Percentiles rank a stretch among this genome's conserved stretches.
These are phyloP conservation scores for Drosophila multiciliata DNA, from an alignment of 2,888 invertebrate species.

Conservation along the genomic window DNA sequence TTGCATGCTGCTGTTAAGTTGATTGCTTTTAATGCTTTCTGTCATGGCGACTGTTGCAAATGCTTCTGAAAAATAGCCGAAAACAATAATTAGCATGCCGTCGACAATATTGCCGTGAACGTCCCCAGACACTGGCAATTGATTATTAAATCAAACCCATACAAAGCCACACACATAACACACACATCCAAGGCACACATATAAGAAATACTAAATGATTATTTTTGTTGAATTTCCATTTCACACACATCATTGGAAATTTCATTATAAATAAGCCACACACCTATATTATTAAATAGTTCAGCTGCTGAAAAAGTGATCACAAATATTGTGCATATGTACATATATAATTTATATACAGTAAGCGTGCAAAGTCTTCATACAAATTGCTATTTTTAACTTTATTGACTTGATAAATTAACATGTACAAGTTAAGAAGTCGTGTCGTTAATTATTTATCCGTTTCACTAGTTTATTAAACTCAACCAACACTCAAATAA, in stretches of 20 bases:
- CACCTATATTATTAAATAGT: slow-evolving; percentile 41
- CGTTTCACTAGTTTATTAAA: slow-evolving; percentile 22
- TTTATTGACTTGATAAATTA: slow-evolving; percentile 54
- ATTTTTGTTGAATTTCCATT: slow-evolving; percentile 65
- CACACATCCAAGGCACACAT: neutral
- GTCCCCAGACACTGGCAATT: slow-evolving; percentile 65
- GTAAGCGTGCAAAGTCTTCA: slow-evolving; percentile 44
- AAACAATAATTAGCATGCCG: slow-evolving; percentile 60
- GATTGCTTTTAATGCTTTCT: slow-evolving; percentile 24
- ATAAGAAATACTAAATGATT: slow-evolving; percentile 36
- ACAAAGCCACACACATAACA: slow-evolving; percentile 21
- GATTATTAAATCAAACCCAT: slow-evolving; percentile 45
- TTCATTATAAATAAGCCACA: slow-evolving; percentile 38
- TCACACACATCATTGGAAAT: slow-evolving; percentile 60
- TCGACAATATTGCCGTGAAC: slow-evolving; percentile 36
- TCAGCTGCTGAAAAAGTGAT: slow-evolving; percentile 54
- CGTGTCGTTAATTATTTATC: slow-evolving; percentile 35
- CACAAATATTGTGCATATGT: slow-evolving; percentile 16
- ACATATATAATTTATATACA: slow-evolving; percentile 20
- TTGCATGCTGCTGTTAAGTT: slow-evolving; percentile 46
- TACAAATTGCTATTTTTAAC: slow-evolving; percentile 47
- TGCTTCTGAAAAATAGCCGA: slow-evolving; percentile 40
- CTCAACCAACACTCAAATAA: neutral
- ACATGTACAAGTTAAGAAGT: slow-evolving; percentile 48
- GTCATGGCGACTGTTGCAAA: slow-evolving; percentile 54